phyloP scores from a whole-genome alignment of 2,113 vertebrate genomes.

The Gadus macrocephalus region DNA sequence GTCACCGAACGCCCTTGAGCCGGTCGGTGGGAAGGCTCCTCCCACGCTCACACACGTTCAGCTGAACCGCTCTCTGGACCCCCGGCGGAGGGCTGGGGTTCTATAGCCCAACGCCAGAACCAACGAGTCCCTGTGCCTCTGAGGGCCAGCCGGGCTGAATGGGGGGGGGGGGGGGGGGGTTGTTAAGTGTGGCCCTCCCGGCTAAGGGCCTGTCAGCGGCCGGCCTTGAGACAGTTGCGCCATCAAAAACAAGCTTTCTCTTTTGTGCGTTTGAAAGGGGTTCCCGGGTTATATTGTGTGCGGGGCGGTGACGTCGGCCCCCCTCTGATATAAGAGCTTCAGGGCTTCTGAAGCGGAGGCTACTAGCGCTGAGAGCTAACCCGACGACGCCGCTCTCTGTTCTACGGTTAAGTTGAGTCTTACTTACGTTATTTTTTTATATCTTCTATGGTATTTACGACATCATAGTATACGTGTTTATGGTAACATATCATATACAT shows the following conservation, averaged over 20 bases:
- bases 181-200: slow-evolving; percentile 39
- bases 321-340: slow-evolving; percentile 21
- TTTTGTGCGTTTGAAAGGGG: slow-evolving; percentile 64
- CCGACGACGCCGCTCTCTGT: no score
- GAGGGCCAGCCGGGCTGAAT: slow-evolving; percentile 50
- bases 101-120: slow-evolving; percentile 17
- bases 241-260: slow-evolving; percentile 68
- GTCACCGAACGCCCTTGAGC: slow-evolving; percentile 14
- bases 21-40: slow-evolving; percentile 30
- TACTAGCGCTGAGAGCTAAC: slow-evolving; percentile 14
- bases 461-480: slow-evolving; percentile 41
- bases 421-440: slow-evolving; percentile 28
- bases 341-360: slow-evolving; percentile 53
- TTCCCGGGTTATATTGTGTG: slow-evolving; percentile 26
- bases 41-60: slow-evolving; percentile 2
- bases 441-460: slow-evolving; percentile 34
- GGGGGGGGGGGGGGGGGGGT: slow-evolving; percentile 5
- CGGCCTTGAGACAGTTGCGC: slow-evolving; percentile 54
- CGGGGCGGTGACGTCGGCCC: slow-evolving; percentile 41
- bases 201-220: slow-evolving; percentile 48
- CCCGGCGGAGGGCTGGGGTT: slow-evolving; percentile 18
- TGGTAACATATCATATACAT: slow-evolving; percentile 22
- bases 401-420: slow-evolving; percentile 9
- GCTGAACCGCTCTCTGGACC: background rate
- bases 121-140: slow-evolving; percentile 36